These are phyloP conservation scores for Epiblema foenella DNA, from an alignment of 2,888 invertebrate genomes.

Conservation along the genomic window DNA sequence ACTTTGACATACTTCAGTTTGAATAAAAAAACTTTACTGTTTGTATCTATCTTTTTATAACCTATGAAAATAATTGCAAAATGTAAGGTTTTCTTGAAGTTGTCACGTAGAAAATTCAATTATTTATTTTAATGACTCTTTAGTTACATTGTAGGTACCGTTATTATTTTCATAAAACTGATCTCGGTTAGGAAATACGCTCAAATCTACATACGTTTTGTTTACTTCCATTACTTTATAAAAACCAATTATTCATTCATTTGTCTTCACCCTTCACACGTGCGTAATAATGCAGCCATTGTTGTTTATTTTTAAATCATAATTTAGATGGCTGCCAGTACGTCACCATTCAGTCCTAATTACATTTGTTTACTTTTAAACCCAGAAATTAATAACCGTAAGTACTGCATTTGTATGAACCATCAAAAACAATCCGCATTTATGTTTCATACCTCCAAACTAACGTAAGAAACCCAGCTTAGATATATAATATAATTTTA, in stretches of 20 bases:
- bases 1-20: neutral
- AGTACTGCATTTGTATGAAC: too few species aligned
- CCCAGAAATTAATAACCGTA: too few species aligned
- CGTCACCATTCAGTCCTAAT: too few species aligned
- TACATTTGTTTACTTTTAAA: too few species aligned
- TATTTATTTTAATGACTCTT: neutral
- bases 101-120: neutral
- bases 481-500: neutral
- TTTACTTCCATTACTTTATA: too few species aligned
- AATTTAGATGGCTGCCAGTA: too few species aligned
- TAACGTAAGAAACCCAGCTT: neutral
- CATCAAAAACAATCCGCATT: neutral
- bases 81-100: neutral
- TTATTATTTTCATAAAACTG: neutral
- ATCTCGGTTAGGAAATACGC: neutral
- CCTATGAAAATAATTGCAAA: neutral
- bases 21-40: neutral
- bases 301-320: too few species aligned
- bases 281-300: too few species aligned
- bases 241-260: too few species aligned
- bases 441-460: neutral
- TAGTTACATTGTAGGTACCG: neutral
- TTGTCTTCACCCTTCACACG: too few species aligned
- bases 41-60: rapidly evolving
- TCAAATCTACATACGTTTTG: too few species aligned